A percentile compares a stretch with the other conserved stretches of the same genome.
These are phyloP conservation scores for Bombus difficillimus DNA, from an alignment of 1,140 invertebrate genomes.

Conservation along the genomic window DNA sequence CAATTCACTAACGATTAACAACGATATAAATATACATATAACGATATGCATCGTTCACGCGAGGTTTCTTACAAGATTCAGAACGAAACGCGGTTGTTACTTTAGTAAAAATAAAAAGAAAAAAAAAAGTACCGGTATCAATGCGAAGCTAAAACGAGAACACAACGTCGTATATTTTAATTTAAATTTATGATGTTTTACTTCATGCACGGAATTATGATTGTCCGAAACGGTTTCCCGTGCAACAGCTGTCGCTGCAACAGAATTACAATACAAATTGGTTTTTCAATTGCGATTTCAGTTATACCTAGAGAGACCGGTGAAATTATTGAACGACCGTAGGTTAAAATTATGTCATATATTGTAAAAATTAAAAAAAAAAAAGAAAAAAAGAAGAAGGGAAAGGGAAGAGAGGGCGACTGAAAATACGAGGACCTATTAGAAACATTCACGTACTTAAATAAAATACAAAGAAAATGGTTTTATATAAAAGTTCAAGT, in stretches of 20 bases:
- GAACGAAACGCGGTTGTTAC: not conserved
- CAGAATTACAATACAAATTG: slow-evolving; percentile 48
- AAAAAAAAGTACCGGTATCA: not conserved
- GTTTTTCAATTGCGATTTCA: slow-evolving; percentile 19
- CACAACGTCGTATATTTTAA: not conserved
- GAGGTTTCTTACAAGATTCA: not conserved
- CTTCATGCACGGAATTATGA: slow-evolving; percentile 16
- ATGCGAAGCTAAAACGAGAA: not conserved
- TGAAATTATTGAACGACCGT: not conserved
- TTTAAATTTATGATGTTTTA: slow-evolving; percentile 23
- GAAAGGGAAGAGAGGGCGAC: accelerated
- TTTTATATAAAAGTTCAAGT: slow-evolving; percentile 19
- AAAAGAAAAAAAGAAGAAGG: accelerated
- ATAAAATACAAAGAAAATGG: slow-evolving; percentile 31
- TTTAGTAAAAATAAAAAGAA: not conserved
- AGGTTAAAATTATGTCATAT: slow-evolving; percentile 1
- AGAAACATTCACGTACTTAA: not conserved
- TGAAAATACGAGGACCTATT: not conserved
- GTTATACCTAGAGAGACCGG: not conserved
- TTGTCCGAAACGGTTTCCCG: not conserved
- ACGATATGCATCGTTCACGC: not conserved
- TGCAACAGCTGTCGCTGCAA: slow-evolving; percentile 22
- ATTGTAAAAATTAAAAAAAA: not conserved
- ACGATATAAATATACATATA: not conserved
- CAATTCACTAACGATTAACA: not conserved